These are phyloP conservation scores for Naja naja DNA, from an alignment of 2,113 vertebrate species.

Conservation along the genomic window DNA sequence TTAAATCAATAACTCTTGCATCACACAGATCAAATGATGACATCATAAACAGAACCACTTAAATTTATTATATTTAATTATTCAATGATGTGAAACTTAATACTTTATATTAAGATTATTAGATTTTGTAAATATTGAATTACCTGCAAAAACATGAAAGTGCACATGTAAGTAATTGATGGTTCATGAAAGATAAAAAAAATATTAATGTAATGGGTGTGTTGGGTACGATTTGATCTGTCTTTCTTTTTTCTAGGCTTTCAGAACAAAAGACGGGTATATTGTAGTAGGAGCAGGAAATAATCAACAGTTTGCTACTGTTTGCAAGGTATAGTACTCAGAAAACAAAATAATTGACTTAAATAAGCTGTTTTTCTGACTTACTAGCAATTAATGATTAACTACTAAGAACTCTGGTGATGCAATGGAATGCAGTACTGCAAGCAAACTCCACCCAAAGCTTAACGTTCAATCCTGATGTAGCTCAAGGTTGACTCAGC, in stretches of 20 bases:
- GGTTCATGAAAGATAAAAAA: background rate
- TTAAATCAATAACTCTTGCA: background rate
- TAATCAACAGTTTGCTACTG: constrained; percentile 82
- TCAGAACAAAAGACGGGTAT: constrained; percentile 87
- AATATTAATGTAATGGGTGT: constrained; percentile 2
- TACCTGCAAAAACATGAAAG: background rate
- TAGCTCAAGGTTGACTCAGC: background rate
- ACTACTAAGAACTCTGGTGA: background rate
- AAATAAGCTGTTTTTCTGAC: background rate
- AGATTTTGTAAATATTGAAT: background rate
- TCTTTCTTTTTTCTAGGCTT: constrained; percentile 76
- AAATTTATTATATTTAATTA: background rate
- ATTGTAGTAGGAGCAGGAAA: constrained; percentile 89
- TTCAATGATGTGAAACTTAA: background rate
- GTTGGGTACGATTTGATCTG: constrained; percentile 25
- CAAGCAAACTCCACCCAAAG: background rate
- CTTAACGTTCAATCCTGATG: background rate
- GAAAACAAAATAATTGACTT: background rate
- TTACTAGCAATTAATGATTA: background rate
- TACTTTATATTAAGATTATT: background rate
- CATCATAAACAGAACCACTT: too few relatives aligned
- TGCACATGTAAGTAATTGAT: background rate
- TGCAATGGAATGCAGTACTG: background rate
- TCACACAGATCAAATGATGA: background rate
- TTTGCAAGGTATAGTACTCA: constrained; percentile 79